Percentiles rank a stretch among this genome's conserved stretches.
These are phyloP conservation scores for Epinotia ramella DNA, from an alignment of 2,888 invertebrate genomes.

Conservation along the genomic window DNA sequence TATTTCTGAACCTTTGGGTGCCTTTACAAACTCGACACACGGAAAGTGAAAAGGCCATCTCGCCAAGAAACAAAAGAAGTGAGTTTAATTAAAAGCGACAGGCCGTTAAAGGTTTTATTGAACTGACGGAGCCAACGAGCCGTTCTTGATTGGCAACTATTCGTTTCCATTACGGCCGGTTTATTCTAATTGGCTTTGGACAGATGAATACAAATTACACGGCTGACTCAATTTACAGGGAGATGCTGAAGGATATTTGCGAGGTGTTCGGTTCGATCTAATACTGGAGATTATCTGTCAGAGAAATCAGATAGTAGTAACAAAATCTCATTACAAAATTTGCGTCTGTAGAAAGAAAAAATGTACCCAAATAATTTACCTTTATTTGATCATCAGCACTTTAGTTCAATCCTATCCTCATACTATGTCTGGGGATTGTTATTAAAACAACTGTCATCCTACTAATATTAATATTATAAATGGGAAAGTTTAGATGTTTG, in stretches of 20 bases:
- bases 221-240: conserved; percentile 18
- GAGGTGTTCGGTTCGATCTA: background rate
- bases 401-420: too few species aligned
- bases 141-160: conserved; percentile 57
- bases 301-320: background rate
- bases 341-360: background rate
- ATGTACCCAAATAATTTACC: background rate
- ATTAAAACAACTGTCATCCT: too few species aligned
- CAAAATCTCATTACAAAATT: background rate
- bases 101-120: conserved; percentile 46
- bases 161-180: conserved; percentile 65
- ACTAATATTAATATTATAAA: too few species aligned
- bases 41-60: conserved; percentile 20
- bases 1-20: too few species aligned
- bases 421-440: too few species aligned
- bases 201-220: conserved; percentile 33
- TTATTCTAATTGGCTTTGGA: conserved; percentile 46
- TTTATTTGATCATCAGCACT: too few species aligned
- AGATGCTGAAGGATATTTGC: background rate
- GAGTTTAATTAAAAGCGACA: conserved; percentile 68
- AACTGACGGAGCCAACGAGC: conserved; percentile 41
- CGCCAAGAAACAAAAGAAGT: conserved; percentile 49
- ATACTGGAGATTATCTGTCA: background rate
- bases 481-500: too few species aligned
- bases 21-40: background rate